These are phyloP conservation scores for Triplophysa rosa DNA, from an alignment of 2,113 vertebrate genomes.

Conservation along the genomic window DNA sequence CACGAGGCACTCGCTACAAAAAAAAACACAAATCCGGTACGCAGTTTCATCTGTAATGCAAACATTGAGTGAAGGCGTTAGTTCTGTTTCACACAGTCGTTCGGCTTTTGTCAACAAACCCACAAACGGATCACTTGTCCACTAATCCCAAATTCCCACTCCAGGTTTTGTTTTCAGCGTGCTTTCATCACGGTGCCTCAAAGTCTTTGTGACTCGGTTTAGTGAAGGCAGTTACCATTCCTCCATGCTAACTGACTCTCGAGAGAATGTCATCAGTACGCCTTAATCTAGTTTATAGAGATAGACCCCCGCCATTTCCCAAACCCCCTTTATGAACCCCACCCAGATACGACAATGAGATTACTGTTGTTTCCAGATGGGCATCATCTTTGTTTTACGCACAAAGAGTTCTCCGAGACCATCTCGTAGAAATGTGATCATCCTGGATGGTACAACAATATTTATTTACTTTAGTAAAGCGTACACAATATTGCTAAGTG, in stretches of 20 bases:
- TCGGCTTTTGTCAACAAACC: constrained; percentile 35
- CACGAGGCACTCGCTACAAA: background rate
- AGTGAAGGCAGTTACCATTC: constrained; percentile 6
- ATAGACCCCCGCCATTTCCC: background rate
- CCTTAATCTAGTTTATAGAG: constrained; percentile 41
- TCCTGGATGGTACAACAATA: too few species aligned
- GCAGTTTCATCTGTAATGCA: background rate
- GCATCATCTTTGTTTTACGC: background rate
- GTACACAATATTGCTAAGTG: too few species aligned
- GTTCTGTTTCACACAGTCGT: background rate
- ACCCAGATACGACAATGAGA: constrained; percentile 14
- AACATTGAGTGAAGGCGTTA: background rate
- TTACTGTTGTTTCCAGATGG: background rate
- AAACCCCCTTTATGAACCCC: background rate
- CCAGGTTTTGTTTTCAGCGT: constrained; percentile 11
- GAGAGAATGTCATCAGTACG: constrained; percentile 36
- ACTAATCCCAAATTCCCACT: constrained; percentile 40
- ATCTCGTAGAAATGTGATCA: background rate
- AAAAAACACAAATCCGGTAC: background rate
- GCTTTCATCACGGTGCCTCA: constrained; percentile 37
- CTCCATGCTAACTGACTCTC: constrained; percentile 16
- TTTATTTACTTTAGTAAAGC: too few species aligned
- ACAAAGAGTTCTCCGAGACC: constrained; percentile 16
- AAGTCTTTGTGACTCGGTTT: constrained; percentile 23
- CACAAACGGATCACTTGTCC: constrained; percentile 26